Conservation (phyloP, 2,797 vertebrate genomes). For the Urocyon cinereoargenteus region DNA sequence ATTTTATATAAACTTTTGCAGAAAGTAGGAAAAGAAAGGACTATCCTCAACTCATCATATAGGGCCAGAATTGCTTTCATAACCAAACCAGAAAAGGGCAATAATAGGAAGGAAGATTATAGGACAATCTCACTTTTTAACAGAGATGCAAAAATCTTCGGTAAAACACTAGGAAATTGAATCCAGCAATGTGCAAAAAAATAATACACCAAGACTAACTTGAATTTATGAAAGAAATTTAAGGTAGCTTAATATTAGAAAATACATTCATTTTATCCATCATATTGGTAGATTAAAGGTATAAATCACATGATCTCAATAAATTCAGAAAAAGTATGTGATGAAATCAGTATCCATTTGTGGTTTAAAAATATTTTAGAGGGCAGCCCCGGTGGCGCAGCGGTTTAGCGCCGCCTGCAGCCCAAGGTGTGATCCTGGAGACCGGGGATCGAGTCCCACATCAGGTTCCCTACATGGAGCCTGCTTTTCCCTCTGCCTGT, state of each 20-base stretch:
- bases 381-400: too few relatives aligned
- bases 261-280: not conserved
- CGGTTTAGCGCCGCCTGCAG: too few relatives aligned
- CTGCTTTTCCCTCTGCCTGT: too few relatives aligned
- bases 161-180: slow-evolving; percentile 18
- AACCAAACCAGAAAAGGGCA: not conserved
- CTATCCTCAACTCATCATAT: not conserved
- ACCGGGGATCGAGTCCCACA: too few relatives aligned
- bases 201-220: not conserved
- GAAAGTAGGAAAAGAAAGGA: not conserved
- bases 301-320: not conserved
- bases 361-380: not conserved
- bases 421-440: too few relatives aligned
- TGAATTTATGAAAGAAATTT: slow-evolving; percentile 36
- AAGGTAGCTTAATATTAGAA: slow-evolving; percentile 10
- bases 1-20: slow-evolving; percentile 19
- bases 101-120: slow-evolving; percentile 18
- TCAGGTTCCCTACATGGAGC: too few relatives aligned
- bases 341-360: slow-evolving; percentile 15
- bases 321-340: not conserved
- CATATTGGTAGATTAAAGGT: not conserved
- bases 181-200: not conserved
- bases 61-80: not conserved
- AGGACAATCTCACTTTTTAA: not conserved
- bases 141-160: slow-evolving; percentile 21